A percentile compares a stretch with the other conserved stretches of the same genome.
Conservation (phyloP, 2,797 vertebrate species). For the Peromyscus nudipes region DNA sequence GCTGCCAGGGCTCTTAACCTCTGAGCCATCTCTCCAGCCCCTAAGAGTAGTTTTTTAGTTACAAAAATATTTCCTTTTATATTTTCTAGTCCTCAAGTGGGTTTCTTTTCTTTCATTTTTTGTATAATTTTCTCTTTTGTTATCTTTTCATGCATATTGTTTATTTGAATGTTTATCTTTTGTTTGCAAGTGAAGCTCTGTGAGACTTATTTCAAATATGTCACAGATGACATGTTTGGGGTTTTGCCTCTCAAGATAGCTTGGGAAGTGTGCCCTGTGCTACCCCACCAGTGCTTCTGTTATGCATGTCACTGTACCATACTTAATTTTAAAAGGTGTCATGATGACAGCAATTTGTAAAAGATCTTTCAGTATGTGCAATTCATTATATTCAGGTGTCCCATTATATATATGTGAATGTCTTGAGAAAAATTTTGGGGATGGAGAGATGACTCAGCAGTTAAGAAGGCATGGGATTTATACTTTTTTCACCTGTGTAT, state of each 20-base stretch:
- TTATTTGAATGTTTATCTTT: neutral
- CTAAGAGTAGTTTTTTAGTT: neutral
- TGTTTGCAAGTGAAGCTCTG: no score
- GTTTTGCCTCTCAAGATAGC: neutral
- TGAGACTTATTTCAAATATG: neutral
- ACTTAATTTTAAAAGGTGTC: neutral
- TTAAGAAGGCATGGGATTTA: neutral
- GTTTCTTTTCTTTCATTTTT: neutral
- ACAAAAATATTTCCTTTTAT: slow-evolving; percentile 61
- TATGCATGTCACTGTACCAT: neutral
- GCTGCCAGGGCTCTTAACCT: no score
- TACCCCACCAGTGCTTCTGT: neutral
- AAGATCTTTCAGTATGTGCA: neutral
- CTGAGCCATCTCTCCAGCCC: no score
- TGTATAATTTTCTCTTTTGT: neutral
- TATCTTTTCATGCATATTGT: neutral
- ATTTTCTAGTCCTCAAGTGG: neutral
- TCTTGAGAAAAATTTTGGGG: neutral
- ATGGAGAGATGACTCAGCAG: neutral
- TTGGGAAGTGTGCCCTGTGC: neutral
- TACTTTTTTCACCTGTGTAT: neutral
- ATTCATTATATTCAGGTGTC: neutral
- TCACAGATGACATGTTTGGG: neutral
- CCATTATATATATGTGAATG: neutral
- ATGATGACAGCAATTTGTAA: neutral